Percentiles rank a stretch among this genome's conserved stretches.
Evolutionary conservation across 2,113 vertebrate genomes (phyloP).

Genomic region (Tiliqua scincoides): DNA sequence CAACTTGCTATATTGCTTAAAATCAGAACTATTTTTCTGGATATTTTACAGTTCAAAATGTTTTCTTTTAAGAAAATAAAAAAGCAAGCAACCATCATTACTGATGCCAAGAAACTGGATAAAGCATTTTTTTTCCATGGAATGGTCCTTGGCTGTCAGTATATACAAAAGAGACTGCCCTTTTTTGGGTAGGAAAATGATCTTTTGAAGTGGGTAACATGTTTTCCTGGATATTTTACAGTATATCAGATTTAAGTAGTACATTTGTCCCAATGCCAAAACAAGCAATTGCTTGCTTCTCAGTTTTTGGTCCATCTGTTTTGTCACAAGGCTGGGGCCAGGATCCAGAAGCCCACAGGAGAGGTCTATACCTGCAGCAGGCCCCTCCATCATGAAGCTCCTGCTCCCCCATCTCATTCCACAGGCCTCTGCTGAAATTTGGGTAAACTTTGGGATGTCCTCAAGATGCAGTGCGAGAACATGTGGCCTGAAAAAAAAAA

Average conservation of each 20-base stretch:
- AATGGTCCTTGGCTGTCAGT: conserved; percentile 38
- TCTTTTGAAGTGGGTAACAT: conserved; percentile 51
- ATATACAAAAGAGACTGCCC: conserved; percentile 52
- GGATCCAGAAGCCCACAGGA: background rate
- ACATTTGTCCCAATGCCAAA: conserved; percentile 46
- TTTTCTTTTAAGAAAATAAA: conserved; percentile 19
- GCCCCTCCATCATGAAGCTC: background rate
- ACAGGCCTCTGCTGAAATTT: background rate
- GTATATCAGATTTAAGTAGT: conserved; percentile 19
- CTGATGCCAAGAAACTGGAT: conserved; percentile 45
- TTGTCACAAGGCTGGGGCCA: background rate
- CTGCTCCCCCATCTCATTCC: background rate
- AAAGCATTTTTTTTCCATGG: conserved; percentile 27
- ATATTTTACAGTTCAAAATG: background rate
- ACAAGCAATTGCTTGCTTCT: conserved; percentile 51
- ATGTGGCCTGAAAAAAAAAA: no score
- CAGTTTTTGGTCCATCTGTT: background rate
- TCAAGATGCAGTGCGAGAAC: background rate
- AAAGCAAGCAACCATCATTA: conserved; percentile 2
- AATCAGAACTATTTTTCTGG: conserved; percentile 30
- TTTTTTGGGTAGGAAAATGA: conserved; percentile 77
- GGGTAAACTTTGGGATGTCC: background rate
- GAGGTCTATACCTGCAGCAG: background rate
- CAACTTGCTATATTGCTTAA: conserved; percentile 34
- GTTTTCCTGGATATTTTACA: conserved; percentile 42